These are phyloP conservation scores for Pogonomyrmex californicus DNA, from an alignment of 1,140 invertebrate genomes.

Conservation along the genomic window DNA sequence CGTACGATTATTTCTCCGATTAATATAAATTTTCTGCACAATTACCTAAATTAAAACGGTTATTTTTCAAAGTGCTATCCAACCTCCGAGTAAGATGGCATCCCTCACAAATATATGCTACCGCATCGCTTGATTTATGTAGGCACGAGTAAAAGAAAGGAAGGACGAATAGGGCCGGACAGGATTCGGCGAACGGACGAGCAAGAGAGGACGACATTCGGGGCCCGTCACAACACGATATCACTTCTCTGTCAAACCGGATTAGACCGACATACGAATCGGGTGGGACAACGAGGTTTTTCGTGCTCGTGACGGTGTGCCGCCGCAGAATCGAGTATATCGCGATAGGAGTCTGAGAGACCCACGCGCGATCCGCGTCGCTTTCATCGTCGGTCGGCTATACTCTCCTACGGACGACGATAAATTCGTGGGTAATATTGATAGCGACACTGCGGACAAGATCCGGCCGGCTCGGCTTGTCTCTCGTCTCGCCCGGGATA, in stretches of 20 bases:
- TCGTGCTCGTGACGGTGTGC: slow-evolving; percentile 61
- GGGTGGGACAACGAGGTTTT: slow-evolving; percentile 65
- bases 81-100: not conserved
- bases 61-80: not conserved
- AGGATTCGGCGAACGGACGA: slow-evolving; percentile 68
- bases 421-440: slow-evolving; percentile 64
- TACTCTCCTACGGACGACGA: slow-evolving; percentile 50
- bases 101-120: not conserved
- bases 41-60: not conserved
- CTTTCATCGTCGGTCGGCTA: slow-evolving; percentile 51
- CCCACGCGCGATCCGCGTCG: slow-evolving; percentile 50
- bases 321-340: slow-evolving; percentile 19
- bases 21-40: not conserved
- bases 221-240: slow-evolving; percentile 79
- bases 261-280: slow-evolving; percentile 75
- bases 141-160: slow-evolving; percentile 19
- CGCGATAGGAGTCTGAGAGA: slow-evolving; percentile 26
- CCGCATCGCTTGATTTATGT: slow-evolving; percentile 69
- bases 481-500: slow-evolving; percentile 29
- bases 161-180: slow-evolving; percentile 52
- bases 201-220: slow-evolving; percentile 63
- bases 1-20: not conserved
- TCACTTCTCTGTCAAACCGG: slow-evolving; percentile 80
- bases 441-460: slow-evolving; percentile 61
- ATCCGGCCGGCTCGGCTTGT: slow-evolving; percentile 32